These are phyloP conservation scores for Campopleginae sp. DNA, from an alignment of 2,888 invertebrate genomes.

Conservation along the genomic window DNA sequence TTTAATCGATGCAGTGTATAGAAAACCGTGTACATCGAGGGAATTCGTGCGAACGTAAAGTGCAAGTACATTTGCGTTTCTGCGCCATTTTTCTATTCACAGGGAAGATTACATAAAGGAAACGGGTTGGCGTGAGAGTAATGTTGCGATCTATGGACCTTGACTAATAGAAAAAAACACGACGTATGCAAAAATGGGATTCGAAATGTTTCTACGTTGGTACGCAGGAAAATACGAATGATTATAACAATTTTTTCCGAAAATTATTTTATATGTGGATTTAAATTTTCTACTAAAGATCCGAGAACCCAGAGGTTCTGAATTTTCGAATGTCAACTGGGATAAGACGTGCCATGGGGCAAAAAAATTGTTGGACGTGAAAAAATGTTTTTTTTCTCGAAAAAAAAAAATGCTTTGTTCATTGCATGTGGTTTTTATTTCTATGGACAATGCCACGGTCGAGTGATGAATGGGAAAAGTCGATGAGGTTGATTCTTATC, in stretches of 20 bases:
- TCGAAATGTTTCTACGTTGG: neutral
- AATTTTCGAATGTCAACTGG: too few species aligned
- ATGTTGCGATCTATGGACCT: neutral
- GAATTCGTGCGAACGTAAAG: slow-evolving; percentile 19
- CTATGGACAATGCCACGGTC: neutral
- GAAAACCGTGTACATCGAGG: neutral
- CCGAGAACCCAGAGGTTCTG: too few species aligned
- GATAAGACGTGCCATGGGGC: too few species aligned
- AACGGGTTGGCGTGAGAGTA: slow-evolving; percentile 11
- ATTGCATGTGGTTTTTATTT: slow-evolving; percentile 2
- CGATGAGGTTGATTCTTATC: neutral
- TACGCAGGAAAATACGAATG: neutral
- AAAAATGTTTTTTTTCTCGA: neutral
- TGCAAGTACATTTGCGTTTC: neutral
- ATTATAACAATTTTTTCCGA: neutral
- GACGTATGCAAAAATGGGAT: neutral
- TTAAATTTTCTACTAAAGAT: neutral
- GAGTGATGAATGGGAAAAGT: slow-evolving; percentile 27
- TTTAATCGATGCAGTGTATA: slow-evolving; percentile 36
- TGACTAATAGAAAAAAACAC: neutral
- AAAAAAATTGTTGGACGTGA: neutral
- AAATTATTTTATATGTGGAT: neutral
- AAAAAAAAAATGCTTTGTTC: neutral
- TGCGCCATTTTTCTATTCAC: neutral
- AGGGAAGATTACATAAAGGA: slow-evolving; percentile 33